These are phyloP conservation scores for Ladona fulva DNA, from an alignment of 1,140 invertebrate species.

Conservation along the genomic window DNA sequence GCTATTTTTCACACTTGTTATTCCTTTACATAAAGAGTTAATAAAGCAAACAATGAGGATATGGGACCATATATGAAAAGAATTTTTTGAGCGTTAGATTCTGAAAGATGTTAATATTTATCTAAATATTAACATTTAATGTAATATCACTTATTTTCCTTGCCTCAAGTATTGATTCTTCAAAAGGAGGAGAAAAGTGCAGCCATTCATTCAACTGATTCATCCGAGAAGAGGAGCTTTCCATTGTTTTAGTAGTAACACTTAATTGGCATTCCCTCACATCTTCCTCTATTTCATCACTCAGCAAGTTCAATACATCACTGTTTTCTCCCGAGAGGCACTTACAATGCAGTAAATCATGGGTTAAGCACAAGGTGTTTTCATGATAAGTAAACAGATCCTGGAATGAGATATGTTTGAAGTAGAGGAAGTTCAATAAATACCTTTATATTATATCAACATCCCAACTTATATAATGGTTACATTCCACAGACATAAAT, in stretches of 20 bases:
- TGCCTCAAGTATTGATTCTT: background rate
- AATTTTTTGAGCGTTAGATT: no score
- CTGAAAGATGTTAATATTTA: no score
- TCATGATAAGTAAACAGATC: constrained; percentile 2
- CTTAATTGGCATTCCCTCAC: background rate
- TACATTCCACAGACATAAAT: no score
- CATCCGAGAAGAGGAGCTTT: background rate
- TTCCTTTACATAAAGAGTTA: no score
- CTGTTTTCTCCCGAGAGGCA: background rate
- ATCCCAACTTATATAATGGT: no score
- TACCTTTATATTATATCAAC: no score
- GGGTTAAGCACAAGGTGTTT: background rate
- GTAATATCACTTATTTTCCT: no score
- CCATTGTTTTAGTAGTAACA: background rate
- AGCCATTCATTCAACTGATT: background rate
- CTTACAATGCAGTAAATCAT: background rate
- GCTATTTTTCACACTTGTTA: no score
- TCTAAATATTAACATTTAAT: no score
- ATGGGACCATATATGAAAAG: no score
- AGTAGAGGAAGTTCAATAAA: no score
- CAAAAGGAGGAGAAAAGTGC: background rate
- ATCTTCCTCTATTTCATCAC: background rate
- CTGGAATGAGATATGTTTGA: background rate
- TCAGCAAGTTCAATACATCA: background rate
- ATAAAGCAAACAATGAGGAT: no score